Conservation (phyloP, 2,113 vertebrate species). For the Bambusicola thoracicus region DNA sequence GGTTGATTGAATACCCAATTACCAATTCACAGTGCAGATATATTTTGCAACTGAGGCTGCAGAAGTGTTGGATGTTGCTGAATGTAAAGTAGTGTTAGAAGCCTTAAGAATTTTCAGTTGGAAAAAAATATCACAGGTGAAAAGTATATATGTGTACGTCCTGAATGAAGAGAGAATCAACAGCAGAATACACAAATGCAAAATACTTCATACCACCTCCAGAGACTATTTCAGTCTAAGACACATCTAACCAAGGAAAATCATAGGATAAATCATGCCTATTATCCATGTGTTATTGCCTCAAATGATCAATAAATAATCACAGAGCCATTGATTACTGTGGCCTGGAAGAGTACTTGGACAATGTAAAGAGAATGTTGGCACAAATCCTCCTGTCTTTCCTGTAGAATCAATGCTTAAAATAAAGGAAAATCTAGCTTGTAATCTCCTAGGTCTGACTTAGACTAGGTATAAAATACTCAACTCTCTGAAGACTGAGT, state of each 20-base stretch:
- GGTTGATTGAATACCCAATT: conserved; percentile 49
- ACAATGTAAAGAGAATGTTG: background rate
- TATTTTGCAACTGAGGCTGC: conserved; percentile 28
- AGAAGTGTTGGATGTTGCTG: conserved; percentile 4
- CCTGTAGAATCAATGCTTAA: background rate
- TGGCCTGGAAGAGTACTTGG: background rate
- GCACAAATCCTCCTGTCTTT: background rate
- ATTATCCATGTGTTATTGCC: rapidly evolving
- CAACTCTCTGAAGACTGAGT: background rate
- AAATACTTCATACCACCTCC: background rate
- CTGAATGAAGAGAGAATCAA: background rate
- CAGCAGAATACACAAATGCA: background rate
- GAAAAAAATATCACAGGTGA: background rate
- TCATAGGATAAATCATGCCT: background rate
- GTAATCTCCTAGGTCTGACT: background rate
- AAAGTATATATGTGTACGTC: background rate
- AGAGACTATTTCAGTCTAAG: background rate
- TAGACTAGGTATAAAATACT: background rate
- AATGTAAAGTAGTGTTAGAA: background rate
- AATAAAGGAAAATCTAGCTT: background rate
- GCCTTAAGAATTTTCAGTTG: background rate
- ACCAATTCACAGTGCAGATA: conserved; percentile 10
- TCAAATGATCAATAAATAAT: background rate
- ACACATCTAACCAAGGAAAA: background rate
- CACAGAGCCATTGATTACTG: background rate